Base-by-base conservation (phyloP, 2,888 invertebrate species). In the Pterostichus madidus region DNA sequence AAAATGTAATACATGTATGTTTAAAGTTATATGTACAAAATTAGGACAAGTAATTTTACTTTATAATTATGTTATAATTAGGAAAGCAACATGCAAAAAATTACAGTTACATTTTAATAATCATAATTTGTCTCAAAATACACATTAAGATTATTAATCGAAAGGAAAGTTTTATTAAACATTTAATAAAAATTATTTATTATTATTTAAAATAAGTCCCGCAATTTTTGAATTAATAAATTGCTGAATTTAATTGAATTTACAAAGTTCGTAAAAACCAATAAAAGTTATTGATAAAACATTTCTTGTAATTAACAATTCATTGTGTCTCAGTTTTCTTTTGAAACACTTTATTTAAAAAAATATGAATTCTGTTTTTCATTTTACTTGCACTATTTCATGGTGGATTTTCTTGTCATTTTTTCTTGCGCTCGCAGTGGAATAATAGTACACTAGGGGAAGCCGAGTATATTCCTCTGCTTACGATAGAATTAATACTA, bases 1-100 rank as follows among this genome's bases (percentile, higher is more conserved):
- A 79, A 80, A 68, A 80, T 53, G 73, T 71, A 49, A 52, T 80
- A 80, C 80, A 80, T 80, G 15, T 80, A 80, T 71, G 5, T 24
- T 59, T 7, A 39, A 59, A 59, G 59, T 59, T 44, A 75, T 80
- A 80, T 80, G 71, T 80, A 80, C 80, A 80, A 80, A 80, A 80
- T 80, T 53, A 80, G 80, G 56, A 56, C 46, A 56, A 59, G 44
- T 71, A 52, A n/a, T 24, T 75, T 49, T 52, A 75, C 75, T 52
- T 75, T 24, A 52, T 39, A 39, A 31, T 68, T 39, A 64, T 24
- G 24, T 64, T 32, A 2, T 64, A 64, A 10, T 32, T 35, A 64
- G 15, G n/a, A 75, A 75, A 75, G 75, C 75, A 75, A 75, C 49
- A 49, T 75, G 75, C 75, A 75, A 49, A 68, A 6, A 64, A 64